These are phyloP conservation scores for Diglossa brunneiventris DNA, from an alignment of 2,113 vertebrate species.

Conservation along the genomic window DNA sequence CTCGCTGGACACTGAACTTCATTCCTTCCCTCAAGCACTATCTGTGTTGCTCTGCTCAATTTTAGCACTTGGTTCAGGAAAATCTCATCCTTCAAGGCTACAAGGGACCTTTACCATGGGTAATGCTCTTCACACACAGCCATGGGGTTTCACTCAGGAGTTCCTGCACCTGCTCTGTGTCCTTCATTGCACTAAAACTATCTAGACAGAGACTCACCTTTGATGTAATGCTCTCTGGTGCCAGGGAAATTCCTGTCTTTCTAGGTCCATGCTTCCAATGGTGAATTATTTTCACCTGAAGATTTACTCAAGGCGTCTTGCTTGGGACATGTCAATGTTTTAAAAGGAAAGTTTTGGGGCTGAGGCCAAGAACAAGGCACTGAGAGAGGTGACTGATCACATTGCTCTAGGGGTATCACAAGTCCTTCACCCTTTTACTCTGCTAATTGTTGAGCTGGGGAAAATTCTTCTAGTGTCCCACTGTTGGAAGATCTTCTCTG, in stretches of 20 bases:
- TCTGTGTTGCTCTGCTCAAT: not conserved
- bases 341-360: not conserved
- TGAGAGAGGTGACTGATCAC: not conserved
- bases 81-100: not conserved
- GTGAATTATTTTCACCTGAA: not conserved
- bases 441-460: not conserved
- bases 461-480: not conserved
- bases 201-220: not conserved
- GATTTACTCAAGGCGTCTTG: not conserved
- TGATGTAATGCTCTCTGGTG: not conserved
- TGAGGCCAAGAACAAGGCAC: not conserved
- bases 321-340: not conserved
- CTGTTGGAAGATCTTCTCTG: not conserved
- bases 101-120: not conserved
- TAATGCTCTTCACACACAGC: not conserved
- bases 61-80: not conserved
- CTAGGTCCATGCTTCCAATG: not conserved
- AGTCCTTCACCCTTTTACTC: not conserved
- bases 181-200: not conserved
- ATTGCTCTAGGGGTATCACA: not conserved
- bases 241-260: not conserved
- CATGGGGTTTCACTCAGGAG: not conserved
- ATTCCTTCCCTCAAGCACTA: not conserved
- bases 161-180: not conserved
- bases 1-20: rapidly evolving